These are phyloP conservation scores for Vidua macroura DNA, from an alignment of 2,113 vertebrate species.

Conservation along the genomic window DNA sequence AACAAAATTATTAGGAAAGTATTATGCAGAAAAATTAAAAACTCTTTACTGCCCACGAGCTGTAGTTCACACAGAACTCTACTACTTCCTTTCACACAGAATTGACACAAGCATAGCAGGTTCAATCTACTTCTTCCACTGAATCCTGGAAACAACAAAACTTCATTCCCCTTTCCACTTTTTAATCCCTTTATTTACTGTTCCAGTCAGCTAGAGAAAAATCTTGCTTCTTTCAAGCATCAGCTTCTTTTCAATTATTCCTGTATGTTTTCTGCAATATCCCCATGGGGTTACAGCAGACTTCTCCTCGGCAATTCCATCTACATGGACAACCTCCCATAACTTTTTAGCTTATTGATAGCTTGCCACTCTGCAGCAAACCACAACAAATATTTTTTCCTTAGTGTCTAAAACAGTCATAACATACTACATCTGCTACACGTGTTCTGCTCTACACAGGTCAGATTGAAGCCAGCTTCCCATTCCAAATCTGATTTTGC, in stretches of 20 bases:
- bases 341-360: not conserved
- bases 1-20: not conserved
- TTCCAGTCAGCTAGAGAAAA: not conserved
- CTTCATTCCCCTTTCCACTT: not conserved
- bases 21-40: not conserved
- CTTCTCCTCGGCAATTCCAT: not conserved
- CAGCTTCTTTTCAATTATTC: not conserved
- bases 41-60: not conserved
- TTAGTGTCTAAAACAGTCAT: not conserved
- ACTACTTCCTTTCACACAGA: not conserved
- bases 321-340: not conserved
- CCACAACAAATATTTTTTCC: not conserved
- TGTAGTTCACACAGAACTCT: not conserved
- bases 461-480: slow-evolving; percentile 2
- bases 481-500: not conserved
- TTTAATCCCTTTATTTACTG: not conserved
- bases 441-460: not conserved
- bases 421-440: slow-evolving; percentile 11
- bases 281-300: not conserved
- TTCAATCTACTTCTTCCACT: not conserved
- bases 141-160: not conserved
- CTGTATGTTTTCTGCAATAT: not conserved
- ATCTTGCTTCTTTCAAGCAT: not conserved
- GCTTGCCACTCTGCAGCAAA: not conserved
- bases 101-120: not conserved